phyloP scores from a whole-genome alignment of 2,113 vertebrate species.

The Irena cyanogastra region DNA sequence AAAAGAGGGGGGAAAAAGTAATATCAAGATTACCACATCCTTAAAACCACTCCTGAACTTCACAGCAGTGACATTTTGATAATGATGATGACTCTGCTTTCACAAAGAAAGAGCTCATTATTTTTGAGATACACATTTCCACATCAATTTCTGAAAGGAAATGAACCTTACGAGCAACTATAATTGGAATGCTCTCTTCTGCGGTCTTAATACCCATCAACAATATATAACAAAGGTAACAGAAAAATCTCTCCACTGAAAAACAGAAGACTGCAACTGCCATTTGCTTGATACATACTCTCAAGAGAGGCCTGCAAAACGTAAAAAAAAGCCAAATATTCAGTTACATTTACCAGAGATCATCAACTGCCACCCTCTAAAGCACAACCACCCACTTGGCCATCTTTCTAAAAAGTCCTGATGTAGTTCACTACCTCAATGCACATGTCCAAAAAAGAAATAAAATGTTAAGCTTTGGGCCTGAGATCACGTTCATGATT shows the following conservation, averaged over 20 bases:
- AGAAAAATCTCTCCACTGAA: not conserved
- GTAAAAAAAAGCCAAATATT: not conserved
- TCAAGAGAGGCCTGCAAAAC: not conserved
- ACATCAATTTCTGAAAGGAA: slow-evolving; percentile 29
- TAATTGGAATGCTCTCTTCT: slow-evolving; percentile 11
- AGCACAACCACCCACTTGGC: not conserved
- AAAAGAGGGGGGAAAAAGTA: not conserved
- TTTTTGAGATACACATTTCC: slow-evolving; percentile 31
- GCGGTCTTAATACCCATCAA: not conserved
- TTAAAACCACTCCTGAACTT: not conserved
- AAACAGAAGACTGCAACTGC: not conserved
- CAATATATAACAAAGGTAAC: not conserved
- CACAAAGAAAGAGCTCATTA: slow-evolving; percentile 12
- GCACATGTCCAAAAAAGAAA: not conserved
- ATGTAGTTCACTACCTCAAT: not conserved
- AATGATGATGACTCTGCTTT: not conserved
- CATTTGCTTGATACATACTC: not conserved
- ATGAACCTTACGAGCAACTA: not conserved
- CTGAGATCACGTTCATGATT: not conserved
- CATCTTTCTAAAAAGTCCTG: not conserved
- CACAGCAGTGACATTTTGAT: not conserved
- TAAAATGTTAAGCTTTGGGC: not conserved
- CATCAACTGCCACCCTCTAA: not conserved
- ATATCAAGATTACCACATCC: not conserved
- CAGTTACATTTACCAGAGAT: not conserved